These are phyloP conservation scores for Sinhomidia bicolor DNA, from an alignment of 2,888 invertebrate genomes.

Conservation along the genomic window DNA sequence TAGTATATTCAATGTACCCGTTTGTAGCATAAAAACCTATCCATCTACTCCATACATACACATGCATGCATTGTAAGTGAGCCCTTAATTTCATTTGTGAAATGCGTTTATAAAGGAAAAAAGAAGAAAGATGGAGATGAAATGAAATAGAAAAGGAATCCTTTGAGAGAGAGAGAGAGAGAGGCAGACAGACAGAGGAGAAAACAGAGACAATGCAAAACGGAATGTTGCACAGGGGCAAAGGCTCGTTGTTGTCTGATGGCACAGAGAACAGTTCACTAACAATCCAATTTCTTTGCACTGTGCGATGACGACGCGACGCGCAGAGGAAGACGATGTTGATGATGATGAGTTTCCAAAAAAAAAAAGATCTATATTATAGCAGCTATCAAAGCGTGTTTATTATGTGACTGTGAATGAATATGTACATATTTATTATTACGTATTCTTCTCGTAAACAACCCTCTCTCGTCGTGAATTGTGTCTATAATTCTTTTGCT, in stretches of 20 bases:
- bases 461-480: neutral
- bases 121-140: slow-evolving; percentile 40
- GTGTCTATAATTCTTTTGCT: neutral
- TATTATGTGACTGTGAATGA: slow-evolving; percentile 43
- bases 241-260: slow-evolving; percentile 33
- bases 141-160: slow-evolving; percentile 48
- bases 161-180: slow-evolving; percentile 43
- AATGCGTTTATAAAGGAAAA: slow-evolving; percentile 51
- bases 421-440: neutral
- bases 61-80: slow-evolving; percentile 7
- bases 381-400: slow-evolving; percentile 56
- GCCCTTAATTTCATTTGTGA: slow-evolving; percentile 68
- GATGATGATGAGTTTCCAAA: slow-evolving; percentile 20
- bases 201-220: slow-evolving; percentile 7
- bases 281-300: slow-evolving; percentile 70
- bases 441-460: neutral
- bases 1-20: no score
- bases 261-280: slow-evolving; percentile 31
- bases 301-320: slow-evolving; percentile 5
- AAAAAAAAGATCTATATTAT: slow-evolving; percentile 62
- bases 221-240: neutral
- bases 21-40: no score
- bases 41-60: neutral
- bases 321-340: neutral
- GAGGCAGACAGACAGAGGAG: neutral